phyloP scores from a whole-genome alignment of 2,888 invertebrate species.

The Tetramorium bicarinatum region DNA sequence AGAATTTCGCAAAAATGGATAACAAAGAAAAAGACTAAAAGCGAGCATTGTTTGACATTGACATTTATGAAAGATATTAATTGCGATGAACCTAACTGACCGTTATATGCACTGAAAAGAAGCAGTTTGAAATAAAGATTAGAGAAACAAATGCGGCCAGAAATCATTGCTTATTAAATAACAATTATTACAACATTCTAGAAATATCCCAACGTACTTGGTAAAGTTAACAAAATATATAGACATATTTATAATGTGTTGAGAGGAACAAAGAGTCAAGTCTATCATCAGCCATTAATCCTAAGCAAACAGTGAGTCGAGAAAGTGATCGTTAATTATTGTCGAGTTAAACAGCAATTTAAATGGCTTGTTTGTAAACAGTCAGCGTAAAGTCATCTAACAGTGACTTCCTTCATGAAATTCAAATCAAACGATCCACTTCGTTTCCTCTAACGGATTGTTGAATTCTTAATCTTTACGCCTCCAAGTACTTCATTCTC shows the following conservation, averaged over 20 bases:
- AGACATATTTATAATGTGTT: background rate
- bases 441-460: slow-evolving; percentile 70
- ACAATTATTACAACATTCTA: background rate
- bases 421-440: slow-evolving; percentile 66
- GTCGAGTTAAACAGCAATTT: slow-evolving; percentile 33
- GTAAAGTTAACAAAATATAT: background rate
- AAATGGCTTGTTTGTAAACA: slow-evolving; percentile 65
- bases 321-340: slow-evolving; percentile 62
- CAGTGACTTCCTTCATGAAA: slow-evolving; percentile 58
- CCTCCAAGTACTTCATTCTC: slow-evolving; percentile 24
- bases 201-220: background rate
- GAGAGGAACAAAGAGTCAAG: background rate
- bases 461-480: slow-evolving; percentile 21
- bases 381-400: slow-evolving; percentile 28
- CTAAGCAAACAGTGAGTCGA: background rate
- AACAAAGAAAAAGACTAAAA: slow-evolving; percentile 29
- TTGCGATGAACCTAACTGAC: slow-evolving; percentile 2
- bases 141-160: background rate
- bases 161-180: background rate
- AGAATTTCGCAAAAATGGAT: slow-evolving; percentile 10
- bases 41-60: slow-evolving; percentile 54
- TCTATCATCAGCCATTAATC: background rate
- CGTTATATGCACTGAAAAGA: background rate
- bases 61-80: slow-evolving; percentile 53
- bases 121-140: background rate